These are phyloP conservation scores for Peromyscus nudipes DNA, from an alignment of 2,797 vertebrate genomes.

Conservation along the genomic window DNA sequence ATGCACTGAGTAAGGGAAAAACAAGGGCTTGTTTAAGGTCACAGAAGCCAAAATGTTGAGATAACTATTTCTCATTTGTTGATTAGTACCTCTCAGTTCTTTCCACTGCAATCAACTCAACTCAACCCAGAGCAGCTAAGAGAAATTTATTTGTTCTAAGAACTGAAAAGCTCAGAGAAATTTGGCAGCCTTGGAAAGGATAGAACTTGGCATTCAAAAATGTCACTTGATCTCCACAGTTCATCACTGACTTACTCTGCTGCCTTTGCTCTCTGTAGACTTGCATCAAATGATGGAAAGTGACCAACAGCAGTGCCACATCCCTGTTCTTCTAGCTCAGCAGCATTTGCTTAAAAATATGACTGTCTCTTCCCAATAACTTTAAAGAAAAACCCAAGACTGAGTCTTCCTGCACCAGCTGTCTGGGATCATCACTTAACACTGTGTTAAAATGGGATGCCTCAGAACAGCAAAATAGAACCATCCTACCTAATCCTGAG, in stretches of 20 bases:
- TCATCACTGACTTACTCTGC: neutral
- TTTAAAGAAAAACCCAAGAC: neutral
- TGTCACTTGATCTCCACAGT: neutral
- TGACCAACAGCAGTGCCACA: neutral
- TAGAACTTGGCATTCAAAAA: neutral
- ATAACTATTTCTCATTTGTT: neutral
- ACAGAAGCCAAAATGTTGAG: neutral
- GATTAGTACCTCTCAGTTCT: neutral
- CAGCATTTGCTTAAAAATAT: neutral
- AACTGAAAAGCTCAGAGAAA: slow-evolving; percentile 9
- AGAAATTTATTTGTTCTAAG: slow-evolving; percentile 25
- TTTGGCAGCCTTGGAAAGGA: neutral
- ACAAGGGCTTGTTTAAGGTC: neutral
- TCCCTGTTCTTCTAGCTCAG: neutral
- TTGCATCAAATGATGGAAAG: neutral
- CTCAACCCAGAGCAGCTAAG: neutral
- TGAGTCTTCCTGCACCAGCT: neutral
- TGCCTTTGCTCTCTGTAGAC: neutral
- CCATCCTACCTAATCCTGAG: neutral
- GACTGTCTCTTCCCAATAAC: neutral
- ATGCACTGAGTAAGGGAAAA: neutral
- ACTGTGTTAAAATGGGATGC: no score
- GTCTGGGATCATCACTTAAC: neutral
- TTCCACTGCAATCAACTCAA: neutral
- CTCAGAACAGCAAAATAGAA: neutral